Evolutionary conservation across 2,797 vertebrate genomes (phyloP), one percentile per base, ranked within the genome.

Genomic region (Sternarchorhynchus goeldii): DNA sequence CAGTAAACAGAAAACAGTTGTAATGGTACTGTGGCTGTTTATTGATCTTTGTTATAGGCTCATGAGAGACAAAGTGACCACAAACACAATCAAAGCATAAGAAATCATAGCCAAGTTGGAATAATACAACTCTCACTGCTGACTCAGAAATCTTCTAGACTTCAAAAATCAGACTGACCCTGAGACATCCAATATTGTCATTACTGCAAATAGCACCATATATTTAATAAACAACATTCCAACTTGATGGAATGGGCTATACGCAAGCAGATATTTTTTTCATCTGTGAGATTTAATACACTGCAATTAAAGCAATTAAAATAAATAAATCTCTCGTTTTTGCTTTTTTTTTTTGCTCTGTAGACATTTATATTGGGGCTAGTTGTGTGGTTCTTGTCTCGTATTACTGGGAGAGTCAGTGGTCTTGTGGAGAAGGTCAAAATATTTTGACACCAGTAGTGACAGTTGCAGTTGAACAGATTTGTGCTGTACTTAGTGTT

Each of bases 241-340:
- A 66, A 18, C 34, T 65, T 59, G 41, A 25, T 25, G 25, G 25
- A 45, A 58, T 55, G 55, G 31, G 56, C 8, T 63, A 45, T 21
- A 65, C 25, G 25, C 60, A 50, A 71, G 53, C 50, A 73, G 60
- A 34, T 55, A 29, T 58, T 41, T 78, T 78, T 78, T 31, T 60
- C 68, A 65, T 32, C 62, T 34, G 36, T 6, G 25, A 58, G 60
- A 81, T 21, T 18, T 68, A 57, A 81, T 77, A 77, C 31, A 20
- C 75, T 77, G 75, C 80, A 81, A 77, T 81, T 73, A 81, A 20
- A 56, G 80, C 56, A 70, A 25, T 25, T 25, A 25, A 65, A 73
- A 81, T 77, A 77, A 77, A 81, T 77, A 77, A 62, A 77, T 69
- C 21, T 55, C 25, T 25, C 1, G 25, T 25, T 25, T 25, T 25